phyloP scores from a whole-genome alignment of 1,140 invertebrate species.

The Probaryconus sp. region DNA sequence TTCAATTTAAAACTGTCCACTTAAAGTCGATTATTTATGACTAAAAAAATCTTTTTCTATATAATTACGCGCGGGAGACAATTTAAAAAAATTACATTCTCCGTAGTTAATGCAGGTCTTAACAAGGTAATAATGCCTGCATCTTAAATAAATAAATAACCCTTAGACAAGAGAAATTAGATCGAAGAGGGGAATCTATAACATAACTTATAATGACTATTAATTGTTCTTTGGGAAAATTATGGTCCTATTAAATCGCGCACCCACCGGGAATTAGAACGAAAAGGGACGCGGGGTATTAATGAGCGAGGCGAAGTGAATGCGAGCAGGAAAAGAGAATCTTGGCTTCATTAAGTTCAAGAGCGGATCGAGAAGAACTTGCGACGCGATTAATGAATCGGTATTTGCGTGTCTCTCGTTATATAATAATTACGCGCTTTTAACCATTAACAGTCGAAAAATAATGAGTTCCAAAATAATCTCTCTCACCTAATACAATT shows the following conservation, averaged over 20 bases:
- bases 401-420: conserved; percentile 37
- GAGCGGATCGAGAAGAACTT: conserved; percentile 8
- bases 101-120: too few relatives aligned
- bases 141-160: too few relatives aligned
- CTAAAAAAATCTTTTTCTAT: too few relatives aligned
- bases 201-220: conserved; percentile 62
- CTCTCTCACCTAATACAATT: too few relatives aligned
- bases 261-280: conserved; percentile 30
- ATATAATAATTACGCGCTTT: background rate
- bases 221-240: conserved; percentile 62
- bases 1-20: too few relatives aligned
- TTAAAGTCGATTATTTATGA: too few relatives aligned
- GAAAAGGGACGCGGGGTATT: conserved; percentile 38
- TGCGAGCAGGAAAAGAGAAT: conserved; percentile 16
- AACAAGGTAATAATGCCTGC: too few relatives aligned
- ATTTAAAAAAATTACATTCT: too few relatives aligned
- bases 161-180: too few relatives aligned
- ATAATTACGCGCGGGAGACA: too few relatives aligned
- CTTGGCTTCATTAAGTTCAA: conserved; percentile 30
- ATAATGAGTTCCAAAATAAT: too few relatives aligned
- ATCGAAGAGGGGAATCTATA: conserved; percentile 39
- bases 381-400: conserved; percentile 42
- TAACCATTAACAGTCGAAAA: too few relatives aligned
- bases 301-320: conserved; percentile 26
- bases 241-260: conserved; percentile 61